These are phyloP conservation scores for Tigriopus californicus DNA, from an alignment of 2,888 invertebrate species.

Conservation along the genomic window DNA sequence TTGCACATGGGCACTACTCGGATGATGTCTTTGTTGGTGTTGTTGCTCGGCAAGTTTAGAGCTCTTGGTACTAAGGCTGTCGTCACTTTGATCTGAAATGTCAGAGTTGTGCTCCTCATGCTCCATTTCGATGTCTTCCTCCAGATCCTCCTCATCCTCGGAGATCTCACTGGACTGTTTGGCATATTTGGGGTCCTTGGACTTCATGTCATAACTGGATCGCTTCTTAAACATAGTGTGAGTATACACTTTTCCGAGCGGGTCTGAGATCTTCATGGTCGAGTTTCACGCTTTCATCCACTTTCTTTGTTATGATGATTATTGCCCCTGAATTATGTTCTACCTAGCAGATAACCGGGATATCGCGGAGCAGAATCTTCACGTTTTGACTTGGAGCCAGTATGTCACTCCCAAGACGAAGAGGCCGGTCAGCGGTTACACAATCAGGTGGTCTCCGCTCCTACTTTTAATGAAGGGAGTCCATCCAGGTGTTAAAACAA, in stretches of 20 bases:
- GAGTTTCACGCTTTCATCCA: not conserved
- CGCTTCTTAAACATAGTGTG: constrained; percentile 16
- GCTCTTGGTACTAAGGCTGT: not conserved
- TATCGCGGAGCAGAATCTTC: too few species aligned
- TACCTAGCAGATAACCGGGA: too few species aligned
- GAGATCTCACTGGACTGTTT: not conserved
- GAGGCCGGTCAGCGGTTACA: too few species aligned
- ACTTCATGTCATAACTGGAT: not conserved
- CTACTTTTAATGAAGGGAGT: too few species aligned
- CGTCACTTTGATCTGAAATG: not conserved
- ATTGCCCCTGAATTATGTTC: too few species aligned
- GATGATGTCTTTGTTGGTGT: too few species aligned
- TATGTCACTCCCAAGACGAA: too few species aligned
- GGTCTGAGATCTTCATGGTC: constrained; percentile 15
- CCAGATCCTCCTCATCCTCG: not conserved
- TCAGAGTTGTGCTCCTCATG: not conserved
- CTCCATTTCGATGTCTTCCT: not conserved
- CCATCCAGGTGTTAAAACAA: too few species aligned
- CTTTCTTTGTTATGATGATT: too few species aligned
- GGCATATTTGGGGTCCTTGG: not conserved
- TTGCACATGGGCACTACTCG: too few species aligned
- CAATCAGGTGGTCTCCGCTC: too few species aligned
- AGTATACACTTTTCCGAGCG: constrained; percentile 14
- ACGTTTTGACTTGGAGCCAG: too few species aligned
- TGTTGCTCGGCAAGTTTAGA: not conserved